Evolutionary conservation across 2,888 invertebrate species (phyloP).

Genomic region (Eilema depressum): DNA sequence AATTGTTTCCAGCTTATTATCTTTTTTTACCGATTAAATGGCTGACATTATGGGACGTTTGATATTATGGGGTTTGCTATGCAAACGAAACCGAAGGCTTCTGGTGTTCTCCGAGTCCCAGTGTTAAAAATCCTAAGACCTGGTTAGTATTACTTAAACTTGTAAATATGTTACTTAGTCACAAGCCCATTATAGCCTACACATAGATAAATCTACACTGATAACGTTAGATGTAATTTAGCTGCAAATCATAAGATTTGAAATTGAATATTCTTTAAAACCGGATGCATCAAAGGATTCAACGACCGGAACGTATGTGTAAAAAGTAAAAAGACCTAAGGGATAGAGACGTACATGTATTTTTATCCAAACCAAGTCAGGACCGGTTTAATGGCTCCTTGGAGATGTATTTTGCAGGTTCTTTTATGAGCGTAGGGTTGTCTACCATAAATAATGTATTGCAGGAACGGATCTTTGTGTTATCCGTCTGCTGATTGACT

Average conservation of each 20-base stretch:
- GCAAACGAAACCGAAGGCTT: too few relatives aligned
- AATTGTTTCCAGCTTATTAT: too few relatives aligned
- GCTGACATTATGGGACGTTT: too few relatives aligned
- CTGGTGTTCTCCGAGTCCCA: too few relatives aligned
- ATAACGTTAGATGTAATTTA: background rate
- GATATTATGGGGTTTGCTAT: too few relatives aligned
- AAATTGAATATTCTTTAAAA: background rate
- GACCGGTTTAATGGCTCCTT: slow-evolving; percentile 42
- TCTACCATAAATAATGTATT: background rate
- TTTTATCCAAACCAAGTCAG: slow-evolving; percentile 39
- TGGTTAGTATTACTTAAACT: too few relatives aligned
- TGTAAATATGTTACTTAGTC: too few relatives aligned
- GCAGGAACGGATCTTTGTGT: background rate
- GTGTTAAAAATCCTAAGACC: too few relatives aligned
- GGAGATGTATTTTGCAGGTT: slow-evolving; percentile 30
- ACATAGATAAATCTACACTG: too few relatives aligned
- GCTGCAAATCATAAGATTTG: background rate
- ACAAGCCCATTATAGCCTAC: too few relatives aligned
- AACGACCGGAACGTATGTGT: slow-evolving; percentile 22
- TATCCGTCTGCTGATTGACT: background rate
- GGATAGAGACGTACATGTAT: slow-evolving; percentile 23
- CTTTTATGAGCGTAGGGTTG: background rate
- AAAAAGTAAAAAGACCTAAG: slow-evolving; percentile 32
- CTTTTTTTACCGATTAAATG: too few relatives aligned
- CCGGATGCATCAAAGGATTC: background rate